Percentiles rank a stretch among this genome's conserved stretches.
These are phyloP conservation scores for Schizopygopsis malacanthus DNA, from an alignment of 2,797 vertebrate genomes.

Conservation along the genomic window DNA sequence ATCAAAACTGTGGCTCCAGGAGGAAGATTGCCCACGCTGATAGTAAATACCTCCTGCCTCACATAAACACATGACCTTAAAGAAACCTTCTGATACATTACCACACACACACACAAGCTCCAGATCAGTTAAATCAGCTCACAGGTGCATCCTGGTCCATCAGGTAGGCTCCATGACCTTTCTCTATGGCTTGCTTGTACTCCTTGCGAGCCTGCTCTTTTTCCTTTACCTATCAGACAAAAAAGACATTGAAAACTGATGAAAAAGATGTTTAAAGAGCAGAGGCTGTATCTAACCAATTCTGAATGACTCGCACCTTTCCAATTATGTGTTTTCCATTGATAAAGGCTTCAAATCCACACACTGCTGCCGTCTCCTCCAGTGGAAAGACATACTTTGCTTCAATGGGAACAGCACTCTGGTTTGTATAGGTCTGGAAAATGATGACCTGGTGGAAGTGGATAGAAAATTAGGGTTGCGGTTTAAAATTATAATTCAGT, in stretches of 20 bases:
- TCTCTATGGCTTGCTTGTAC: conserved; percentile 81
- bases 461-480: background rate
- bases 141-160: conserved; percentile 90
- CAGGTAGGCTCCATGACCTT: conserved; percentile 87
- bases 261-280: background rate
- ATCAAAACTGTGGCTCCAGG: conserved; percentile 84
- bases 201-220: conserved; percentile 81
- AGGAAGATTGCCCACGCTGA: conserved; percentile 89
- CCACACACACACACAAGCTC: background rate
- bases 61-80: conserved; percentile 22
- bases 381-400: conserved; percentile 91
- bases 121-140: conserved; percentile 56
- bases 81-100: background rate
- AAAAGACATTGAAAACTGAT: conserved; percentile 18
- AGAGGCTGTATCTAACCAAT: background rate
- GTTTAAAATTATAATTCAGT: no score
- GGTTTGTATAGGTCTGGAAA: conserved; percentile 88
- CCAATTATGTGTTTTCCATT: conserved; percentile 88
- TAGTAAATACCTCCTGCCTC: conserved; percentile 86
- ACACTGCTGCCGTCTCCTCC: conserved; percentile 87
- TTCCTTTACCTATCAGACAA: conserved; percentile 83
- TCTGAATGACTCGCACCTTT: conserved; percentile 74
- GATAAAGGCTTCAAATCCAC: conserved; percentile 92
- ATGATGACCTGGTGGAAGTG: conserved; percentile 78
- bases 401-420: conserved; percentile 80